Evolutionary conservation across 2,888 invertebrate genomes (phyloP).

Genomic region (Bombyx huttoni): DNA sequence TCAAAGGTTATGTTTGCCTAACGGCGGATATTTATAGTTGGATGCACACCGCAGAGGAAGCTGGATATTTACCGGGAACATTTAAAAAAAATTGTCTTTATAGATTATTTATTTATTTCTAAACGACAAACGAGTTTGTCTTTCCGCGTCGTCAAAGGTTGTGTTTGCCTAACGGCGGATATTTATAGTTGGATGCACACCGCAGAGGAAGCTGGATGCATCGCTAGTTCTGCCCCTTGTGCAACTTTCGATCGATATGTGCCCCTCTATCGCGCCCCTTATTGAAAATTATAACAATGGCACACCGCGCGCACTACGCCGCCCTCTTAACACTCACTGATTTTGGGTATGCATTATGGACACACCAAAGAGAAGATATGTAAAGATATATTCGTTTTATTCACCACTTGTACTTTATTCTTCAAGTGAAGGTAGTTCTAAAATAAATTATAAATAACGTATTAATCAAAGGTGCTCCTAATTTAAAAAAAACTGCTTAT

Average conservation of each 20-base stretch:
- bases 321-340: slow-evolving; percentile 71
- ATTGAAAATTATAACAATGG: slow-evolving; percentile 74
- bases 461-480: too few relatives aligned
- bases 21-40: slow-evolving; percentile 55
- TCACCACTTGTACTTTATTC: background rate
- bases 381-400: background rate
- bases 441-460: too few relatives aligned
- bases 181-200: slow-evolving; percentile 64
- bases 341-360: slow-evolving; percentile 58
- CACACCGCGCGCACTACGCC: slow-evolving; percentile 50
- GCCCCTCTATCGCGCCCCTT: slow-evolving; percentile 70
- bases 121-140: background rate
- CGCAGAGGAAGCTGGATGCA: slow-evolving; percentile 40
- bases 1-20: slow-evolving; percentile 18
- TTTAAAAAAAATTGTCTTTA: too few relatives aligned
- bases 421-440: too few relatives aligned
- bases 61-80: background rate
- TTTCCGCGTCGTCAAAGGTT: background rate
- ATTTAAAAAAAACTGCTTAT: too few relatives aligned
- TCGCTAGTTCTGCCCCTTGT: slow-evolving; percentile 34
- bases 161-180: slow-evolving; percentile 35
- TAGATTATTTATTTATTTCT: background rate
- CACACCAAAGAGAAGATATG: slow-evolving; percentile 17
- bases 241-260: slow-evolving; percentile 52
- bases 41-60: slow-evolving; percentile 55